Percentiles rank a stretch among this genome's conserved stretches.
phyloP scores from a whole-genome alignment of 2,113 vertebrate genomes.

The Podilymbus podiceps region DNA sequence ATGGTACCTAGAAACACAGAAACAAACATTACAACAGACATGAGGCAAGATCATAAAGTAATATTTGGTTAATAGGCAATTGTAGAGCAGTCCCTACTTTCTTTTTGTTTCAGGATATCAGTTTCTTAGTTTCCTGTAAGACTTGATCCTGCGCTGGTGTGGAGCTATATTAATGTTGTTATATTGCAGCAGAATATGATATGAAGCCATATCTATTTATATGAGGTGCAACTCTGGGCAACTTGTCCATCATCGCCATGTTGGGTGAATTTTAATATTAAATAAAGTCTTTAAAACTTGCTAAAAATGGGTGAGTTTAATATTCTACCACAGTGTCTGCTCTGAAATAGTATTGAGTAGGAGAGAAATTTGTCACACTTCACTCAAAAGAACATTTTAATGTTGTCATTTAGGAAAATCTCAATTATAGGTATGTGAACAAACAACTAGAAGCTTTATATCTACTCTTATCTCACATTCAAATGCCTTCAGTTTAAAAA shows the following conservation, averaged over 20 bases:
- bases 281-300: neutral
- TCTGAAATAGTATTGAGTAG: neutral
- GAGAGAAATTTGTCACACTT: neutral
- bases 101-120: neutral
- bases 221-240: neutral
- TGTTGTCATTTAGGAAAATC: neutral
- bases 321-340: neutral
- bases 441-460: neutral
- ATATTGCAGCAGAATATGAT: neutral
- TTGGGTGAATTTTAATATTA: neutral
- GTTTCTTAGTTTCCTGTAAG: neutral
- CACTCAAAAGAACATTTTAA: neutral
- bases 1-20: constrained; percentile 32
- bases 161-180: neutral
- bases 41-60: constrained; percentile 14
- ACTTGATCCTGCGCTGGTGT: neutral
- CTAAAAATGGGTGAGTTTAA: neutral
- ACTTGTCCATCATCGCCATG: neutral
- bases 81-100: neutral
- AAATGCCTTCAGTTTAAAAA: neutral
- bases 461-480: neutral
- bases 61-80: constrained; percentile 33
- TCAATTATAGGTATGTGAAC: neutral
- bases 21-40: constrained; percentile 57
- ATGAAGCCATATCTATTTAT: neutral